Base-by-base conservation (phyloP, 2,113 vertebrate species). In the Ovibos moschatus region DNA sequence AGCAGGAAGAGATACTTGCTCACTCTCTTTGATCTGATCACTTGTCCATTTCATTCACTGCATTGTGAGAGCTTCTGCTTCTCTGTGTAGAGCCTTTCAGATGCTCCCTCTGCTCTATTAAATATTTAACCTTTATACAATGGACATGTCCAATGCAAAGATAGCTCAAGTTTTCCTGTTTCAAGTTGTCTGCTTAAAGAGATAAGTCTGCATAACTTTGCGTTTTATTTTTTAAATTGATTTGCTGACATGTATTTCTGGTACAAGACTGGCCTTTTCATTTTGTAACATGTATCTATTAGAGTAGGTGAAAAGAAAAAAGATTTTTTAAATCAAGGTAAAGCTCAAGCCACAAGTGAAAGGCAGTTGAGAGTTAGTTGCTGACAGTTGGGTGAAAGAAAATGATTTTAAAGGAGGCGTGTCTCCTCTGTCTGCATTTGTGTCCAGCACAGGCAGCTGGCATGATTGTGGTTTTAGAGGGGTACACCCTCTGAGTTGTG, bases 151-250 rank as follows among this genome's bases (percentile, higher is more conserved):
- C 58, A 74, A 53, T 82, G 88, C 86, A 95, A 87, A 95, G 95
- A 36, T 50, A 95, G 21, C 84, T 97, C 76, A 71, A 47, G 36
- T 36, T 82, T 97, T 74, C 57, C 51, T 78, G 0, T 87, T 98
- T 98, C 91, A 21, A 87, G 94, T 2, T 2, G 64, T 89, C 76
- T 74, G 96, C 83, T 98, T 98, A 93, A 97, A 98, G 97, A 91
- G 92, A 28, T 47, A 96, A 87, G 45, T 96, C 93, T 84, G 36
- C 25, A 2, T 92, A 94, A 91, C 89, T 97, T 95, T 81, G 7
- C 27, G 43, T 5, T 88, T 64, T 94, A 85, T 53, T 8, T 30
- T 87, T 93, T 91, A 30, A 33, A 21, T 10, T 45, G 33, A 25
- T 33, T 97, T 28, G 27, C 23, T 97, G 93, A 36, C 9, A 8